phyloP scores from a whole-genome alignment of 2,113 vertebrate species.

The Sclerurus mexicanus region DNA sequence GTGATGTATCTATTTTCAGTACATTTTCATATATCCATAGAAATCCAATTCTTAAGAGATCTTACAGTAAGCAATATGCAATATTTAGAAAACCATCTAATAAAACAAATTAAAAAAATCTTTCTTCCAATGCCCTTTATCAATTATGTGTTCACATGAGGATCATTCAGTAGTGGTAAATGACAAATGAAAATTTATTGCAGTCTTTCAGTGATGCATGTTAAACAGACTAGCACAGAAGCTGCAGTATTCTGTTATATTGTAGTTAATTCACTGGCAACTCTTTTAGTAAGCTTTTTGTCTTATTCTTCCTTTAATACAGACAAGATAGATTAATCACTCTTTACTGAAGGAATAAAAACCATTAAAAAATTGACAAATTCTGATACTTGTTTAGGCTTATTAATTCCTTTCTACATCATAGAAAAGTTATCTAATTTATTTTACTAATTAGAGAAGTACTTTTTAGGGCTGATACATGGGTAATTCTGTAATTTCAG shows the following conservation, averaged over 20 bases:
- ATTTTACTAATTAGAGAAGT: background rate
- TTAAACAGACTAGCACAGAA: background rate
- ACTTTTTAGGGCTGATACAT: background rate
- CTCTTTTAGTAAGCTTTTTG: background rate
- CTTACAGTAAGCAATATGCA: background rate
- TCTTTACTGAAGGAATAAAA: background rate
- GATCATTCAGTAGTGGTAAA: background rate
- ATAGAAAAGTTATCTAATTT: background rate
- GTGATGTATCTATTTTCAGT: background rate
- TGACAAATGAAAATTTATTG: constrained; percentile 11
- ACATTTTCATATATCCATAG: background rate
- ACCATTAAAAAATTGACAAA: background rate
- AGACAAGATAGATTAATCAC: background rate
- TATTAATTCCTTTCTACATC: background rate
- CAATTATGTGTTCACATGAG: background rate
- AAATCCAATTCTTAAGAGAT: background rate
- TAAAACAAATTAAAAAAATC: background rate
- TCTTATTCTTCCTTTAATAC: background rate
- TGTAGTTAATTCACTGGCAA: background rate
- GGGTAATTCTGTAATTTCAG: background rate
- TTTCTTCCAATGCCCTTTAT: background rate
- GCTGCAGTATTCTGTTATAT: background rate
- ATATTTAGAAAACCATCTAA: background rate
- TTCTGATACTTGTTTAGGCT: background rate
- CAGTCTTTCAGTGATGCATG: background rate